Conservation (phyloP, 2,797 vertebrate species). For the Leptodactylus fallax region DNA sequence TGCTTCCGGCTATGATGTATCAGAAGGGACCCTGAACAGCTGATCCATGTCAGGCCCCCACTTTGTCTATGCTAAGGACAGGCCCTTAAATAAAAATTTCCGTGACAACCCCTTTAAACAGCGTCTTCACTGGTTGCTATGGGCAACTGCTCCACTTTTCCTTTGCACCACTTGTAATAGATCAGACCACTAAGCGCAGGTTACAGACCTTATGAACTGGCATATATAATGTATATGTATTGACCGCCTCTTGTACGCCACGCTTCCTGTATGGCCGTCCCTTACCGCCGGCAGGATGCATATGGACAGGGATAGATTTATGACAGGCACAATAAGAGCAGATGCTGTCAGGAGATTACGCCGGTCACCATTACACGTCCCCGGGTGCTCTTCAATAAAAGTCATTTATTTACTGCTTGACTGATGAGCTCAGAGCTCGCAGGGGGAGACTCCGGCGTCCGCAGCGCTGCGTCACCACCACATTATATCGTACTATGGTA, state of each 20-base stretch:
- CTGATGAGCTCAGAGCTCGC: neutral
- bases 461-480: neutral
- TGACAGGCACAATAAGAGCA: neutral
- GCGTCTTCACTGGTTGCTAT: no score
- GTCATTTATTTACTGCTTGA: neutral
- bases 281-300: neutral
- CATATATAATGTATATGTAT: neutral
- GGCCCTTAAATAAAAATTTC: no score
- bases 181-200: no score
- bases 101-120: no score
- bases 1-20: no score
- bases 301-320: neutral
- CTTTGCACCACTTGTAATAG: no score
- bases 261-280: neutral
- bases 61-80: no score
- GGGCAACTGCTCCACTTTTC: no score
- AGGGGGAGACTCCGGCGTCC: no score
- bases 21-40: no score
- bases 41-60: no score
- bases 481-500: neutral
- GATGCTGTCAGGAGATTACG: neutral
- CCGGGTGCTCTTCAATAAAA: neutral
- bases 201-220: neutral
- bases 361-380: neutral
- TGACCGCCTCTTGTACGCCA: neutral